Base-by-base conservation (phyloP, 1,140 invertebrate species). In the Ptiloglossa arizonensis region DNA sequence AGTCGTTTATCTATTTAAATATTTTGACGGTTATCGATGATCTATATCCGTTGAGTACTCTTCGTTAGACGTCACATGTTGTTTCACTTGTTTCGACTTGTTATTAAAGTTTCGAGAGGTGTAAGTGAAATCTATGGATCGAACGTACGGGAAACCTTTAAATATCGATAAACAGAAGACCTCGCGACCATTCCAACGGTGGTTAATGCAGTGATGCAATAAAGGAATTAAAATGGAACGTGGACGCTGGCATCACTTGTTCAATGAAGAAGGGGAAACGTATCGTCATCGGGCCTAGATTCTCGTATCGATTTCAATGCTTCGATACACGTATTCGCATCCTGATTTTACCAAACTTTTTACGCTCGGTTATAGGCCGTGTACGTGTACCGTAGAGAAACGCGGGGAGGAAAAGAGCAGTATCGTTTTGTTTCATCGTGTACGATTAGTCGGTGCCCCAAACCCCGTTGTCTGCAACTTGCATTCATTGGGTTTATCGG, bases 401-500 rank as follows among this genome's bases (percentile, higher is more conserved):
- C 13, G 17, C 19, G 22, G 5, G 15, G 15, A 3, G 22, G n/a
- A 66, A 68, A 50, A 59, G 54, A 22, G 50, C 69, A 48, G 60
- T 57, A 64, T 71, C 69, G 76, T 73, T 79, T 66, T 54, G 76
- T 79, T 79, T 74, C 69, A 73, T 66, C 60, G 69, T 73, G 60
- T 38, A 59, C 59, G 76, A 79, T 79, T 74, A 74, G 70, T 38
- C 76, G 27, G 35, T 13, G 1, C 15, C 50, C 41, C 59, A 35
- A 71, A 69, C 44, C 70, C 52, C 19, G 68, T 73, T 79, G 69
- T 66, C 76, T 66, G 44, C 76, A 63, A 62, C 52, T 73, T 52
- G 69, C 70, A 73, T 79, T 59, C 69, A 66, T 74, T 66, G 70
- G 69, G 69, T 79, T 79, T 79, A 79, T 79, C 76, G 76, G 70